A percentile compares a stretch with the other conserved stretches of the same genome.
phyloP scores from a whole-genome alignment of 2,113 vertebrate species.

The Castor canadensis region DNA sequence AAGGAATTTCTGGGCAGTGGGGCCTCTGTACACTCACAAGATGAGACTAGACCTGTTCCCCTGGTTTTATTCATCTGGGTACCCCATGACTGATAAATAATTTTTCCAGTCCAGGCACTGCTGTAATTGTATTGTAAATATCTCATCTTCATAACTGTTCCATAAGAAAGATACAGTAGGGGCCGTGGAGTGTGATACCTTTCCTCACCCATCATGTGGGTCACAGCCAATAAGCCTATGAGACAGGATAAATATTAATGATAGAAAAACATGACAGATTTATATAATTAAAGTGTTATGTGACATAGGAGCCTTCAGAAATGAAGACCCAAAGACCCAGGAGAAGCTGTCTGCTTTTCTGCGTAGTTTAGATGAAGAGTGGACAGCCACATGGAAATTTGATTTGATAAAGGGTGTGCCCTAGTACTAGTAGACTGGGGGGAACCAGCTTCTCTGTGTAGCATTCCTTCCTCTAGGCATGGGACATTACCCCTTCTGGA shows the following conservation, averaged over 20 bases:
- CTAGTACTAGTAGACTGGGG: background rate
- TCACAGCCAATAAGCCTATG: no score
- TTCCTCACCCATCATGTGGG: background rate
- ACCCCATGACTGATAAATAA: background rate
- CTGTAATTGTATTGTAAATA: background rate
- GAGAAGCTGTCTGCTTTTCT: background rate
- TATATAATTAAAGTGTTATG: background rate
- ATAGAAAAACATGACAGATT: background rate
- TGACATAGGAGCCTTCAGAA: background rate
- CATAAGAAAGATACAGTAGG: background rate
- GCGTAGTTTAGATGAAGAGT: background rate
- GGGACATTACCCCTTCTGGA: background rate
- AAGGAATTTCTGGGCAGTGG: fast-evolving
- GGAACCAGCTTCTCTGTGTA: background rate
- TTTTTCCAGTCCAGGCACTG: background rate
- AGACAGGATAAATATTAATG: background rate
- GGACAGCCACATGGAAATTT: background rate
- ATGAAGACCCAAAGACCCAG: background rate
- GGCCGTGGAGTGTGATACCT: no score
- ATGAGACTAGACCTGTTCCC: background rate
- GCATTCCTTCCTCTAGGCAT: background rate
- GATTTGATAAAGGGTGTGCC: background rate
- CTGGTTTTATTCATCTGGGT: background rate
- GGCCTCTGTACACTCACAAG: background rate
- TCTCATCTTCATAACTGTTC: background rate